Evolutionary conservation across 2,797 vertebrate genomes (phyloP).

Genomic region (Rhyacichthys aspro): DNA sequence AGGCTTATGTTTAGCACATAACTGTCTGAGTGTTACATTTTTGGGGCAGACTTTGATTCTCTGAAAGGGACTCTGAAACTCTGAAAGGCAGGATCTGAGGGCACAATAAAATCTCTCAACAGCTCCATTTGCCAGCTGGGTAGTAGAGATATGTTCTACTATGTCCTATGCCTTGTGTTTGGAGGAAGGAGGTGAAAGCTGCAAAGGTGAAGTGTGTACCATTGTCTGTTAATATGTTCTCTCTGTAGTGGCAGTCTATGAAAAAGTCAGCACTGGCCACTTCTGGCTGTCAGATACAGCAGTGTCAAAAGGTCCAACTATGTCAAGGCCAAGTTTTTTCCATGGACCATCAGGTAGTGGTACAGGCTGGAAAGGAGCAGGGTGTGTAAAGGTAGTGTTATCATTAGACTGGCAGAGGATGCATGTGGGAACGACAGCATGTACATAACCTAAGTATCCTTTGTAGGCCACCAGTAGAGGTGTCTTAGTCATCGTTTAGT

Average conservation of each 20-base stretch:
- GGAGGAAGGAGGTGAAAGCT: background rate
- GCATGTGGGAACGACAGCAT: too few relatives aligned
- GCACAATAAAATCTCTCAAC: background rate
- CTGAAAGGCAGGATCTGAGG: background rate
- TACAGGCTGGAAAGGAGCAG: background rate
- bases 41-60: background rate
- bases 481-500: background rate
- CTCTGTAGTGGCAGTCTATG: background rate
- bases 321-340: constrained; percentile 12
- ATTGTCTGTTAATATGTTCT: background rate
- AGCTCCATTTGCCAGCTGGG: background rate
- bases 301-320: constrained; percentile 16
- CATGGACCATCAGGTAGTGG: constrained; percentile 1
- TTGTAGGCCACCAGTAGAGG: constrained; percentile 1
- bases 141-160: background rate
- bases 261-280: constrained; percentile 7
- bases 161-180: background rate
- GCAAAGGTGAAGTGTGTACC: background rate
- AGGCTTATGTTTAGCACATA: too few relatives aligned
- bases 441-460: constrained; percentile 2
- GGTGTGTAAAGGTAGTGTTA: background rate
- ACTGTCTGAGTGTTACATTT: background rate
- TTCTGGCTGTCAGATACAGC: background rate
- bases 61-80: too few relatives aligned
- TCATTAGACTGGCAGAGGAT: background rate